A percentile compares a stretch with the other conserved stretches of the same genome.
Evolutionary conservation across 2,888 invertebrate species (phyloP).

Genomic region (Tribolium freemani): DNA sequence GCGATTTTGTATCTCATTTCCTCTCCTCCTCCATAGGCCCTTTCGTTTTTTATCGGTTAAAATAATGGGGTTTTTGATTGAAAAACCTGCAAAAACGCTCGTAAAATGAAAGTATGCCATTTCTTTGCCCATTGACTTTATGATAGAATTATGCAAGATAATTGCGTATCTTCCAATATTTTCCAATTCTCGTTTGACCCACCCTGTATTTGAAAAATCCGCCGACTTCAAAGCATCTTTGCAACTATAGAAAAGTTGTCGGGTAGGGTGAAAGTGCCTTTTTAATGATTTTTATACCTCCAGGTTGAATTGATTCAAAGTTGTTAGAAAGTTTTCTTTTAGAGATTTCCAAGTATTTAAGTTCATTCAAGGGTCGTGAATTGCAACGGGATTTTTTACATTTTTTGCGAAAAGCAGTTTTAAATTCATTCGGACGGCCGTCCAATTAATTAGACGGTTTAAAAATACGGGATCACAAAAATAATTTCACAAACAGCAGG

Average conservation of each 20-base stretch:
- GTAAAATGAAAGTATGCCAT: too few relatives aligned
- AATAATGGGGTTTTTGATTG: too few relatives aligned
- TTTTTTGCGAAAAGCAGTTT: neutral
- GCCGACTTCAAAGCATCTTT: neutral
- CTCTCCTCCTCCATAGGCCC: too few relatives aligned
- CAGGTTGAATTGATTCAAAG: constrained; percentile 28
- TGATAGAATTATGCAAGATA: too few relatives aligned
- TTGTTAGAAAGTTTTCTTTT: constrained; percentile 30
- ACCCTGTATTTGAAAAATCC: too few relatives aligned
- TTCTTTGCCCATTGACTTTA: too few relatives aligned
- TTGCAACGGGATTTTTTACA: neutral
- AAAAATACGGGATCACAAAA: constrained; percentile 26
- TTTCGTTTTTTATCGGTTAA: too few relatives aligned
- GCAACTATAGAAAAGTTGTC: neutral
- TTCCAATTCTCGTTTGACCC: too few relatives aligned
- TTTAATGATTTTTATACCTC: constrained; percentile 33
- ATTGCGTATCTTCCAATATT: too few relatives aligned
- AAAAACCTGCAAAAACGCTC: too few relatives aligned
- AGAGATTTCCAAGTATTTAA: constrained; percentile 30
- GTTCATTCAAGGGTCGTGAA: constrained; percentile 10
- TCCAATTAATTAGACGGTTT: constrained; percentile 20
- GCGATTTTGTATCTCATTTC: too few relatives aligned
- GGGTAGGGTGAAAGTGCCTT: constrained; percentile 20
- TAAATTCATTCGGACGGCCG: constrained; percentile 10
- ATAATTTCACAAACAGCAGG: constrained; percentile 22